phyloP scores from a whole-genome alignment of 2,888 invertebrate genomes.

The Apotomis capreana region DNA sequence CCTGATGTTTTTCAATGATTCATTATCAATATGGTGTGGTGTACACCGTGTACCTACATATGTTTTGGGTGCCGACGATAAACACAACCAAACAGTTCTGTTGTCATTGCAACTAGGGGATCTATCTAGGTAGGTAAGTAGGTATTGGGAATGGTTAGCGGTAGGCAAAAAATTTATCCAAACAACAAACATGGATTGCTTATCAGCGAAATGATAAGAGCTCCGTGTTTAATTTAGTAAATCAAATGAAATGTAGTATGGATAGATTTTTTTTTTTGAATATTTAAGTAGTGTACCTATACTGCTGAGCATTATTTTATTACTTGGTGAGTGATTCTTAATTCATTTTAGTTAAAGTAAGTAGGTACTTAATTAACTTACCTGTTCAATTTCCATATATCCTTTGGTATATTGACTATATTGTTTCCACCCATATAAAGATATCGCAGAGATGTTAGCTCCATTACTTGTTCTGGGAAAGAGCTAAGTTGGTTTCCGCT shows the following conservation, averaged over 20 bases:
- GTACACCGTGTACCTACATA: too few species aligned
- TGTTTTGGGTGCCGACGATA: too few species aligned
- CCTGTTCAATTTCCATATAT: conserved; percentile 85
- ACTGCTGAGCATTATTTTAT: neutral
- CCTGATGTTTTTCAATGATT: too few species aligned
- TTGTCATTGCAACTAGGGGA: neutral
- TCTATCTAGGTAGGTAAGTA: neutral
- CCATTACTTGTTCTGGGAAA: conserved; percentile 94
- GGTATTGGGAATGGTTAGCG: neutral
- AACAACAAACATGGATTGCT: conserved; percentile 6
- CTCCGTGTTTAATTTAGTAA: conserved; percentile 1
- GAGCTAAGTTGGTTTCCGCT: conserved; percentile 94
- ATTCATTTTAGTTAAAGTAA: neutral
- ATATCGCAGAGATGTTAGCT: conserved; percentile 89
- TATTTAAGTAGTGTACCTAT: neutral
- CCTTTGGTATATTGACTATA: conserved; percentile 90
- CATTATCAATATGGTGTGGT: too few species aligned
- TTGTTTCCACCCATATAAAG: conserved; percentile 96
- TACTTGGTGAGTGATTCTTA: neutral
- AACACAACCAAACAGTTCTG: neutral
- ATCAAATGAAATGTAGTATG: neutral
- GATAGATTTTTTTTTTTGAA: neutral
- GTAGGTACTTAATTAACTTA: conserved; percentile 46
- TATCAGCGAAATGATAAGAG: conserved; percentile 22
- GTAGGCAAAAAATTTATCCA: neutral